phyloP scores from a whole-genome alignment of 2,888 invertebrate genomes.

The Anaspis maculata region DNA sequence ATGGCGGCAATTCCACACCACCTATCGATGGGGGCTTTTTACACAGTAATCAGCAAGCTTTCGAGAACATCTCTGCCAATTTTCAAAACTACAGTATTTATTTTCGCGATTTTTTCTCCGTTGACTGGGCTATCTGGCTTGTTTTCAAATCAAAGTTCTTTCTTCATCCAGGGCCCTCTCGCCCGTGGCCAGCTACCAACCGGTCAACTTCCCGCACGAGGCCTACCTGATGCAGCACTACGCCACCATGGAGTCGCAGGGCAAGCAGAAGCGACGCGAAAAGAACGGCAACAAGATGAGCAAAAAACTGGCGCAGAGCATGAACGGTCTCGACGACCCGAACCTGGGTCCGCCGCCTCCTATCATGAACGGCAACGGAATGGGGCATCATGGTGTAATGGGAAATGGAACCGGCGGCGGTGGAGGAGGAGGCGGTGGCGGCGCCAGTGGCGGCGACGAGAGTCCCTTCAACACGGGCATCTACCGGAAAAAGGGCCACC shows the following conservation, averaged over 20 bases:
- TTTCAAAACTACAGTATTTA: no score
- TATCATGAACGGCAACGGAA: conserved; percentile 11
- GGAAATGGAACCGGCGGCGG: neutral
- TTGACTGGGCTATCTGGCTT: no score
- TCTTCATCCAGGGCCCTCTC: conserved; percentile 48
- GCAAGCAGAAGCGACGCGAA: conserved; percentile 51
- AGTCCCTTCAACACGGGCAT: conserved; percentile 73
- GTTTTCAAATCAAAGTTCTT: no score
- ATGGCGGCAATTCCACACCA: no score
- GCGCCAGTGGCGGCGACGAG: conserved; percentile 31
- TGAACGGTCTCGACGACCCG: conserved; percentile 53
- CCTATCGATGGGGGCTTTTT: no score
- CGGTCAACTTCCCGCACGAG: conserved; percentile 50
- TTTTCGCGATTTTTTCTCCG: no score
- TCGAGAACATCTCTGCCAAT: no score
- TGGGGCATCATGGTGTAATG: conserved; percentile 11
- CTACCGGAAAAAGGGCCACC: conserved; percentile 81
- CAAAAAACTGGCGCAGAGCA: conserved; percentile 60
- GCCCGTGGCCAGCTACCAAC: conserved; percentile 51
- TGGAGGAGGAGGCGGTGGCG: neutral
- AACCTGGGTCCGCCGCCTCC: conserved; percentile 28
- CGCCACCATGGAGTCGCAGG: conserved; percentile 45
- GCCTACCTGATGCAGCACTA: conserved; percentile 52
- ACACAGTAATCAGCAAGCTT: no score
- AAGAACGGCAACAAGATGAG: conserved; percentile 43